Percentiles rank a stretch among this genome's conserved stretches.
Evolutionary conservation across 2,797 vertebrate species (phyloP).

Genomic region (Dendrocincla fuliginosa): DNA sequence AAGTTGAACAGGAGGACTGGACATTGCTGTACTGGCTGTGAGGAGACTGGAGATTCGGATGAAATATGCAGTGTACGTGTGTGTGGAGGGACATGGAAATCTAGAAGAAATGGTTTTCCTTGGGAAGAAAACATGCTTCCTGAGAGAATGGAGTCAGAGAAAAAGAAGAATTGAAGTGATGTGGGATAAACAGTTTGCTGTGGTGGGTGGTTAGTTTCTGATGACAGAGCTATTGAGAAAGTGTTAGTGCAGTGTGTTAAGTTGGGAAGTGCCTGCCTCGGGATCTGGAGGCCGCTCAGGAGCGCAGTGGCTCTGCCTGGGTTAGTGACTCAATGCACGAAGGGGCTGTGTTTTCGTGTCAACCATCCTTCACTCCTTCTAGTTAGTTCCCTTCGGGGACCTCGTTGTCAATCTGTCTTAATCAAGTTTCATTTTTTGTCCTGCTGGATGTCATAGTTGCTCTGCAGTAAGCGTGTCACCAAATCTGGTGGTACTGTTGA

Average conservation of each 20-base stretch:
- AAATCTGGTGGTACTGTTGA: conserved; percentile 57
- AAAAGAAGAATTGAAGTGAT: neutral
- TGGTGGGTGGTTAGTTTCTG: conserved; percentile 10
- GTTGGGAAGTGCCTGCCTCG: conserved; percentile 38
- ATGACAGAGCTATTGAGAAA: conserved; percentile 30
- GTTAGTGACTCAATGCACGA: conserved; percentile 25
- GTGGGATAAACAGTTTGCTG: conserved; percentile 14
- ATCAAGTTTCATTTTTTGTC: neutral
- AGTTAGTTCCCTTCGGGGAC: conserved; percentile 6
- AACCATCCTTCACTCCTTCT: neutral
- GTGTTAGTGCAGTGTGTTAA: neutral
- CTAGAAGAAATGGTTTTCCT: conserved; percentile 23
- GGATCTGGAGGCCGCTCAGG: conserved; percentile 44
- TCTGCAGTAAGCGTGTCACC: conserved; percentile 40
- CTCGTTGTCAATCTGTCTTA: neutral
- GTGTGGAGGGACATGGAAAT: conserved; percentile 9
- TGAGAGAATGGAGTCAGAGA: neutral
- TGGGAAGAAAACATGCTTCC: neutral
- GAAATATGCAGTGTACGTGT: neutral
- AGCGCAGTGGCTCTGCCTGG: conserved; percentile 20
- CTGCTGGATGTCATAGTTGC: conserved; percentile 4
- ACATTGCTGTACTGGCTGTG: neutral
- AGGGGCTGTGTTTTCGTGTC: neutral
- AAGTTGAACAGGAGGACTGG: conserved; percentile 36
- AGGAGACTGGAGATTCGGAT: neutral